Evolutionary conservation across 2,888 invertebrate species (phyloP).

Genomic region (Prosopocoilus inquinatus): DNA sequence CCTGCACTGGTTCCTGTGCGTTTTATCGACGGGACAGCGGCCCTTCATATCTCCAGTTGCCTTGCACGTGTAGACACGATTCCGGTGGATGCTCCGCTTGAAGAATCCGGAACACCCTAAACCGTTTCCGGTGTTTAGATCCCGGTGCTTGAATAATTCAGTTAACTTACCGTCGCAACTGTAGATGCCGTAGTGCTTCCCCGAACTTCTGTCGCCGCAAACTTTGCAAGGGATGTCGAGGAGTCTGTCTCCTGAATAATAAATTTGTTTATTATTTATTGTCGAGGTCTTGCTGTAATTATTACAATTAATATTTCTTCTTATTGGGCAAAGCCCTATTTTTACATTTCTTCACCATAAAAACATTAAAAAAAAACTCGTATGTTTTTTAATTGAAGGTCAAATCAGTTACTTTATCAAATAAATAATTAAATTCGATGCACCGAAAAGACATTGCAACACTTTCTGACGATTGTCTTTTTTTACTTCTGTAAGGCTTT

Average conservation of each 20-base stretch:
- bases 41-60: conserved; percentile 88
- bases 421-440: too few species aligned
- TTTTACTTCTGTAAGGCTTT: too few species aligned
- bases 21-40: conserved; percentile 94
- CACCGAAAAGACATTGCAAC: too few species aligned
- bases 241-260: conserved; percentile 82
- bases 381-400: too few species aligned
- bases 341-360: too few species aligned
- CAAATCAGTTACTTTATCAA: too few species aligned
- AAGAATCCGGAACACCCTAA: conserved; percentile 93
- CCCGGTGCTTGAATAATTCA: conserved; percentile 16
- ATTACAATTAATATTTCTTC: too few species aligned
- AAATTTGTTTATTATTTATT: too few species aligned
- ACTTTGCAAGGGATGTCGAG: conserved; percentile 99
- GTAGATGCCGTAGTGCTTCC: conserved; percentile 99
- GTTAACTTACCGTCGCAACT: conserved; percentile 89
- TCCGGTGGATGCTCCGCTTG: conserved; percentile 93
- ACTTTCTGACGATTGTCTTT: too few species aligned
- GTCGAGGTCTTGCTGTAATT: too few species aligned
- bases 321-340: too few species aligned
- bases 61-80: conserved; percentile 95
- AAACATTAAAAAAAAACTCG: too few species aligned
- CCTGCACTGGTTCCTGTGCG: conserved; percentile 94
- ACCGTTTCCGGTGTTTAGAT: conserved; percentile 11
- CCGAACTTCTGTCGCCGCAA: conserved; percentile 97